A percentile compares a stretch with the other conserved stretches of the same genome.
Evolutionary conservation across 2,888 invertebrate species (phyloP).

Genomic region (Hydropsyche betteni): DNA sequence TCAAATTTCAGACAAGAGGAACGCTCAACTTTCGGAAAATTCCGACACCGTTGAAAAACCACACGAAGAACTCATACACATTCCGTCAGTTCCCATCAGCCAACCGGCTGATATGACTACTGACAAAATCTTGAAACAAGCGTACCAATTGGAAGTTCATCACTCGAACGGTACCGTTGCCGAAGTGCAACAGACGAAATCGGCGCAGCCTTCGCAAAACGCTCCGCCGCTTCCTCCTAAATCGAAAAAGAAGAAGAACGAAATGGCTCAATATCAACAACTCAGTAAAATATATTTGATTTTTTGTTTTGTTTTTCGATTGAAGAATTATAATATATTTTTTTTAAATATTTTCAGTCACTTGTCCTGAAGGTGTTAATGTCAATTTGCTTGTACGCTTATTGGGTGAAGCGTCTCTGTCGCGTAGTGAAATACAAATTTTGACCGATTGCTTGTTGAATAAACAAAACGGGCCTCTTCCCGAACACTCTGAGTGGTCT

Average conservation of each 20-base stretch:
- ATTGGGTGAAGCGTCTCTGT: constrained; percentile 82
- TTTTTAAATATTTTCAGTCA: constrained; percentile 62
- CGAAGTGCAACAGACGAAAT: constrained; percentile 56
- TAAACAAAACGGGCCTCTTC: constrained; percentile 83
- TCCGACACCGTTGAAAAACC: not conserved
- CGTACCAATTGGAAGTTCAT: constrained; percentile 54
- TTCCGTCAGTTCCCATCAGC: constrained; percentile 59
- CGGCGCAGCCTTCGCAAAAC: not conserved
- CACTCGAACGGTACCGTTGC: constrained; percentile 45
- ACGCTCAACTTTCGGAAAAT: constrained; percentile 25
- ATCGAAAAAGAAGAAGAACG: constrained; percentile 69
- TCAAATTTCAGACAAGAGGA: constrained; percentile 37
- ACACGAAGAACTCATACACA: constrained; percentile 57
- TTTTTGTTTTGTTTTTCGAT: not conserved
- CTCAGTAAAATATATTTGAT: constrained; percentile 56
- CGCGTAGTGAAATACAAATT: constrained; percentile 87
- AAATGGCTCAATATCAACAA: constrained; percentile 63
- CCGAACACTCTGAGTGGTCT: constrained; percentile 84
- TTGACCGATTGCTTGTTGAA: constrained; percentile 89
- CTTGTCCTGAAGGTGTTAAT: constrained; percentile 75
- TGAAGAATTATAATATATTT: constrained; percentile 29
- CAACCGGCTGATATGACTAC: constrained; percentile 64
- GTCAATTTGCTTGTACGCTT: constrained; percentile 76
- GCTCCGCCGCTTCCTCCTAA: constrained; percentile 27
- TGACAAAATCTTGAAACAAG: constrained; percentile 62